Conservation (phyloP, 2,113 vertebrate genomes). For the Geococcyx californianus region DNA sequence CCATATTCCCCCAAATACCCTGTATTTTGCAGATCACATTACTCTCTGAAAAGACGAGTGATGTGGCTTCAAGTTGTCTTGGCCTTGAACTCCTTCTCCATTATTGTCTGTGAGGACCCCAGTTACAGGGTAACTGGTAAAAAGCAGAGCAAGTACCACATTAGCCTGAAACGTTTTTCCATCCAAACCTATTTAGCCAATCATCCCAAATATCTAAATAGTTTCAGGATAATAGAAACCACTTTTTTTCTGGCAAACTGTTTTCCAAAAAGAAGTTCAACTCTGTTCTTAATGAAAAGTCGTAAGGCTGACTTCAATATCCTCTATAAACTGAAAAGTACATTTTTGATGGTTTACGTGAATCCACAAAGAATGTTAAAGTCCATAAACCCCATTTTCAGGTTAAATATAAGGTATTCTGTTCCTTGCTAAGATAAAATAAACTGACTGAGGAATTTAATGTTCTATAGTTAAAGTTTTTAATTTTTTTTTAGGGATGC, state of each 20-base stretch:
- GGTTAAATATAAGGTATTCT: neutral
- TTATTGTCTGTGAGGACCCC: neutral
- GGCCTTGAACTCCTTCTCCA: neutral
- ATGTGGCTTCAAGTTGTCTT: neutral
- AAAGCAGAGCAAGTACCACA: neutral
- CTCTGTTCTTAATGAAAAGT: neutral
- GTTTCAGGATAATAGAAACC: neutral
- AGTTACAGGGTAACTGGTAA: neutral
- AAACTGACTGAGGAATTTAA: neutral
- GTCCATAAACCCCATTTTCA: neutral
- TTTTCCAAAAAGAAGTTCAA: neutral
- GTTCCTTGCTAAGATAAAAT: neutral
- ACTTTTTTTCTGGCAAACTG: neutral
- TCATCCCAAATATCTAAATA: neutral
- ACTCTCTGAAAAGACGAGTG: neutral
- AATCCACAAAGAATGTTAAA: neutral
- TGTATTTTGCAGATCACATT: neutral
- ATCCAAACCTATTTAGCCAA: neutral
- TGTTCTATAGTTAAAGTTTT: neutral
- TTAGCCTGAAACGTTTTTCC: neutral
- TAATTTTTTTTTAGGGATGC: neutral
- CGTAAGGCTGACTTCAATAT: neutral
- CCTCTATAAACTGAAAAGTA: neutral
- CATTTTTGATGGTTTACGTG: neutral
- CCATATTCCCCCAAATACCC: neutral